phyloP scores from a whole-genome alignment of 1,140 invertebrate species.

The Subanguina moxae region DNA sequence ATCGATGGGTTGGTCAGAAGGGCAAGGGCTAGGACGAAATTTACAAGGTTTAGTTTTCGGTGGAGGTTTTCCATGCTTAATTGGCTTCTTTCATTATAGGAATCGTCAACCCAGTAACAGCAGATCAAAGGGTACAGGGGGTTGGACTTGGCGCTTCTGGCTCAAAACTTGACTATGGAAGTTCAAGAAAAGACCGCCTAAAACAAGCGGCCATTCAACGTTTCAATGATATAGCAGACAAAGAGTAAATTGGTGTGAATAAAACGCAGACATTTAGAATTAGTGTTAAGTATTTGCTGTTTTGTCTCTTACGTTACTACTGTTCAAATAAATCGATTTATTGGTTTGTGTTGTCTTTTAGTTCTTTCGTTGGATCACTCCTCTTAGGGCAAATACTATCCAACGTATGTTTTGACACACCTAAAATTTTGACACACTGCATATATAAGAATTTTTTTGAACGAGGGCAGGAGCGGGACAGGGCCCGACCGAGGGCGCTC shows the following conservation, averaged over 20 bases:
- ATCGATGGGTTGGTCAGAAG: conserved; percentile 97
- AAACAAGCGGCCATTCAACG: conserved; percentile 39
- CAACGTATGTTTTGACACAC: no score
- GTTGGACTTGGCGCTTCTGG: conserved; percentile 51
- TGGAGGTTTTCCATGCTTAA: background rate
- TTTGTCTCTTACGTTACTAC: no score
- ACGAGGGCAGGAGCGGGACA: no score
- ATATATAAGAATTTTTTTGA: no score
- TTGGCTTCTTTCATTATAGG: conserved; percentile 27
- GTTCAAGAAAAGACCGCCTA: conserved; percentile 33
- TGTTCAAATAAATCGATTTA: no score
- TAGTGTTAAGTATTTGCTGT: no score
- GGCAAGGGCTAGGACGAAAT: conserved; percentile 83
- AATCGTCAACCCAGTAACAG: conserved; percentile 52
- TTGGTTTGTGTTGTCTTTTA: no score
- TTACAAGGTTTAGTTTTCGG: conserved; percentile 71
- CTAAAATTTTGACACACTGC: no score
- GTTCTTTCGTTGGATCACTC: no score
- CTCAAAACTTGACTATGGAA: conserved; percentile 25
- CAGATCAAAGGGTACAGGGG: conserved; percentile 53
- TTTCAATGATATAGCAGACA: conserved; percentile 33
- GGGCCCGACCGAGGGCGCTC: no score
- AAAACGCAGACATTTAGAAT: no score
- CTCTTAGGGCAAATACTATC: no score
- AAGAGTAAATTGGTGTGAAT: conserved; percentile 5